phyloP scores from a whole-genome alignment of 2,113 vertebrate species.

The Onychostruthus taczanowskii region DNA sequence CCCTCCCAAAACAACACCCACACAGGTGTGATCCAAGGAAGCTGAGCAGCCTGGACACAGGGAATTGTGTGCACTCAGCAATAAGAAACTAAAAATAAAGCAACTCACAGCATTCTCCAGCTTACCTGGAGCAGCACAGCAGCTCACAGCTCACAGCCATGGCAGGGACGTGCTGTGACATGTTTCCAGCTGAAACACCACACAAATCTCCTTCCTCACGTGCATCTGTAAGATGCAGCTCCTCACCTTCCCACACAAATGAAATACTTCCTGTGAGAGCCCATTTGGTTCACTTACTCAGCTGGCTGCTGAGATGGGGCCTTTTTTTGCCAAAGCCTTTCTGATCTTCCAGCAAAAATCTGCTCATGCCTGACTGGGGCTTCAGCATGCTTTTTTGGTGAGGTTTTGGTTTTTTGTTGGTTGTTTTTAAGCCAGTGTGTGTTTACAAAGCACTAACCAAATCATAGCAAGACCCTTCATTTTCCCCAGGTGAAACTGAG shows the following conservation, averaged over 20 bases:
- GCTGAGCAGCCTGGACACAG: background rate
- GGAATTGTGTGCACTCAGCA: background rate
- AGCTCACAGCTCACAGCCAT: background rate
- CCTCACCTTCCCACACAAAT: background rate
- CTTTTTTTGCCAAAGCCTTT: background rate
- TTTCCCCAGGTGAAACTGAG: background rate
- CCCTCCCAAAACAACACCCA: background rate
- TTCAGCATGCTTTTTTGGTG: background rate
- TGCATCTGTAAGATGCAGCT: background rate
- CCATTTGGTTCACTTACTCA: background rate
- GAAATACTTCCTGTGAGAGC: background rate
- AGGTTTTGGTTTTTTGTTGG: background rate
- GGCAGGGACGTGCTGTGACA: fast-evolving
- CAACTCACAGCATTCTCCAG: background rate
- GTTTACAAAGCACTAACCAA: background rate
- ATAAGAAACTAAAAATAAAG: constrained; percentile 27
- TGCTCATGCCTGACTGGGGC: background rate
- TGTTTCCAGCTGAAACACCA: background rate
- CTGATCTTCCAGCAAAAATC: background rate
- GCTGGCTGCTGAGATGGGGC: background rate
- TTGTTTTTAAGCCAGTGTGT: background rate
- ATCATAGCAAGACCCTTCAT: background rate
- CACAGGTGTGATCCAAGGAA: fast-evolving
- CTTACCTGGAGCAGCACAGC: background rate
- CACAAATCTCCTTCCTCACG: background rate